These are phyloP conservation scores for Platysteira castanea DNA, from an alignment of 2,113 vertebrate species.

Conservation along the genomic window DNA sequence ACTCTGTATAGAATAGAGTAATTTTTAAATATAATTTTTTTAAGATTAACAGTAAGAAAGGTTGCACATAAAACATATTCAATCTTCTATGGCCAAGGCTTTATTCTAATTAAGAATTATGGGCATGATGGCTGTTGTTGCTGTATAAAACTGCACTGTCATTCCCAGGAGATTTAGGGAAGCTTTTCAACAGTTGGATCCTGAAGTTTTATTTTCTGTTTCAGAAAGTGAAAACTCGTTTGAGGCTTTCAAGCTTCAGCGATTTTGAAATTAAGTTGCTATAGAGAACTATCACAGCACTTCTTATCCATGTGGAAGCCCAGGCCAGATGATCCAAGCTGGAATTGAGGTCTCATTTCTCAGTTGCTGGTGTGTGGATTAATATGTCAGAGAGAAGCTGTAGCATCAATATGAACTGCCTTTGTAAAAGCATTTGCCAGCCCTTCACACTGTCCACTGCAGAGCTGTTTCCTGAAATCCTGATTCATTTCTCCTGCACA, in stretches of 20 bases:
- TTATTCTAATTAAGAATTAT: background rate
- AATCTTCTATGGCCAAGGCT: background rate
- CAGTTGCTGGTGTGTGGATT: background rate
- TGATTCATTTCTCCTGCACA: background rate
- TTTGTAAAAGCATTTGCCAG: background rate
- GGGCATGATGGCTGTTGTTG: background rate
- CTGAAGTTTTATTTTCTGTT: constrained; percentile 29
- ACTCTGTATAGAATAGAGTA: background rate
- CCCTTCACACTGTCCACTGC: background rate
- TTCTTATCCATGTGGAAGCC: background rate
- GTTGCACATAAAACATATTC: background rate
- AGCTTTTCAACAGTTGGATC: background rate
- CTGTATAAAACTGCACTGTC: background rate
- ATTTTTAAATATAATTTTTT: background rate
- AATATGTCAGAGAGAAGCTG: background rate
- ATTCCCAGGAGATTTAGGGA: background rate
- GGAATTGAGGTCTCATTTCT: background rate
- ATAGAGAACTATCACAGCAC: background rate
- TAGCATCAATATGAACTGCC: background rate
- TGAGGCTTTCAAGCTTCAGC: constrained; percentile 12
- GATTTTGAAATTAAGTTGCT: constrained; percentile 40
- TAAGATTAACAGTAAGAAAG: background rate
- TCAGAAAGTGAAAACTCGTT: constrained; percentile 27
- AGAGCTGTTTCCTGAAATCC: background rate
- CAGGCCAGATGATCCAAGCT: background rate